Evolutionary conservation across 92 coral and sea anemone species (phyloP).

Genomic region (Phenganax subtilis): DNA sequence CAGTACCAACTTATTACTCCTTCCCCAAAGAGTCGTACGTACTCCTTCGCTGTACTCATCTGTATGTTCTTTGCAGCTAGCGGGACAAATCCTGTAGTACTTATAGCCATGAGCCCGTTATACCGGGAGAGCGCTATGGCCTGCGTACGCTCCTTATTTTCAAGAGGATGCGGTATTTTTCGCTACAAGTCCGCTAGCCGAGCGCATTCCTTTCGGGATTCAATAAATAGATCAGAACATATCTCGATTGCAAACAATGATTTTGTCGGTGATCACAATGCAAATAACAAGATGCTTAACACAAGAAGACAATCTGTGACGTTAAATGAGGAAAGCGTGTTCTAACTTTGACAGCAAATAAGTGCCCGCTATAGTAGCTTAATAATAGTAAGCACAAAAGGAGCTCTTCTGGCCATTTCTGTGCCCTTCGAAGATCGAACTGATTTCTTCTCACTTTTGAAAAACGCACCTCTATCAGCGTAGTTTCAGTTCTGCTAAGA

Average conservation of each 20-base stretch:
- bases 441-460: too few species aligned
- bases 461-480: too few species aligned
- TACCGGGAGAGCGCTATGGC: conserved; percentile 14
- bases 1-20: conserved; percentile 1
- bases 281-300: background rate
- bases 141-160: background rate
- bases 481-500: too few species aligned
- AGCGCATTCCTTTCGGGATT: background rate
- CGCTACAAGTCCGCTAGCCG: background rate
- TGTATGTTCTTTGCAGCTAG: conserved; percentile 21
- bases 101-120: conserved; percentile 34
- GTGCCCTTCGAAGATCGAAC: too few species aligned
- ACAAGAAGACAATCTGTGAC: background rate
- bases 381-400: too few species aligned
- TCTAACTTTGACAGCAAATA: too few species aligned
- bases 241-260: conserved; percentile 25
- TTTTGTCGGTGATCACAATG: background rate
- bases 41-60: conserved; percentile 1
- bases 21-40: background rate
- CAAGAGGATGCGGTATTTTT: background rate
- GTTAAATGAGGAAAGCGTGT: background rate
- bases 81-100: conserved; percentile 23
- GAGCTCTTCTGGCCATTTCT: too few species aligned
- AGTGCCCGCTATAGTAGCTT: too few species aligned
- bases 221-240: conserved; percentile 8